These are phyloP conservation scores for Cochlearius cochlearius DNA, from an alignment of 2,113 vertebrate genomes.

Conservation along the genomic window DNA sequence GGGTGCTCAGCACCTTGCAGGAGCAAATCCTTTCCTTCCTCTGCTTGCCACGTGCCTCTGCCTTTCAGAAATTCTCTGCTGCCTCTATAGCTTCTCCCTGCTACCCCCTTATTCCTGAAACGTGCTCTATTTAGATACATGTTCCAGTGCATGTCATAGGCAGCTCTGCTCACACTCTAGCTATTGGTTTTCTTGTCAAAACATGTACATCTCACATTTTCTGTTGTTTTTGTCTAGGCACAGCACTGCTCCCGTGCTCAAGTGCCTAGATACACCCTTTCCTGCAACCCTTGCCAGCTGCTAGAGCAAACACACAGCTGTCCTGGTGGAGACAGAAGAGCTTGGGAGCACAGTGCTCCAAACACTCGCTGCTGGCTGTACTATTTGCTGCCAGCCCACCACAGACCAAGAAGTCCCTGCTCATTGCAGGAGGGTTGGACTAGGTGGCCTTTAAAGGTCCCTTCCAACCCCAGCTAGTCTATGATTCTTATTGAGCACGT, in stretches of 20 bases:
- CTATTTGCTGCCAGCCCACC: no score
- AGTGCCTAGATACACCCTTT: not conserved
- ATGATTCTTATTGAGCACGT: not conserved
- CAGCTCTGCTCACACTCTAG: not conserved
- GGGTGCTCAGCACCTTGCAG: not conserved
- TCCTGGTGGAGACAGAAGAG: not conserved
- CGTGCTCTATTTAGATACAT: fast-evolving
- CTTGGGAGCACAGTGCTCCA: fast-evolving
- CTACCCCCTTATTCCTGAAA: not conserved
- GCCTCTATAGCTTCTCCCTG: not conserved
- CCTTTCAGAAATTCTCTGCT: not conserved
- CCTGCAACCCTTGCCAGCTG: not conserved
- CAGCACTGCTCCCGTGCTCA: not conserved
- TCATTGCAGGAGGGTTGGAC: not conserved
- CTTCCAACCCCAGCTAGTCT: not conserved
- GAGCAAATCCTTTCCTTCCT: not conserved
- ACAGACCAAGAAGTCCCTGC: not conserved
- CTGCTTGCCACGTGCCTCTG: not conserved
- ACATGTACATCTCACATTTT: not conserved
- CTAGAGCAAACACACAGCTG: not conserved
- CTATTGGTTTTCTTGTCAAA: not conserved
- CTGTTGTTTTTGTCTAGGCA: not conserved
- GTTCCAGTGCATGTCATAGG: not conserved
- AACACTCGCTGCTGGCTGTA: not conserved
- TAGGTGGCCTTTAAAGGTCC: not conserved